Evolutionary conservation across 2,888 invertebrate genomes (phyloP), one percentile per base, ranked within the genome.

Genomic region (Encarsia formosa): DNA sequence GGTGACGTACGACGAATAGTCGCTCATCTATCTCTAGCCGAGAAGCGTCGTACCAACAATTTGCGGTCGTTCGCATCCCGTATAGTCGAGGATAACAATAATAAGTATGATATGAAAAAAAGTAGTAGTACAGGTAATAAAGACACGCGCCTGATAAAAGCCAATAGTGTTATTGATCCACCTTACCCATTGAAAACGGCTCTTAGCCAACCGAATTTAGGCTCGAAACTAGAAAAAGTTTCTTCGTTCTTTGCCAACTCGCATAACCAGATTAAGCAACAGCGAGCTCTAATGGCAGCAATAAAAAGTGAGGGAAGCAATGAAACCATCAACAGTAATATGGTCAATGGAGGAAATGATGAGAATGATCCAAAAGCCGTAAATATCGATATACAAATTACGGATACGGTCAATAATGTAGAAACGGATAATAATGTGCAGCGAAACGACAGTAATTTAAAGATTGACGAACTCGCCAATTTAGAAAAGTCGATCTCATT

Each of bases 1-100:
- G 76, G 80, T 1, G 90, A 91, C 54, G 82, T 91, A 4, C 81
- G 87, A 44, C 79, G 87, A 58, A 85, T 91, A 38, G 77, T 89
- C 1, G 82, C 86, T 23, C 86, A 83, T 71, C 65, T 84, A 38
- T 73, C 76, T 31, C 66, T 78, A 23, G 73, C 75, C 0, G 79
- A 80, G 56, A 72, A 75, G 39, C 69, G 77, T 5, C 73, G 75
- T 40, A 74, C 59, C 42, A 71, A 72, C 32, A 60, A 60, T 40
- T 54, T 53, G 8, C 65, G 65, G 35, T 63, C 67, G 1, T 76
- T 74, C 48, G 79, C 80, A 0, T 56, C 79, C 1, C 79, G 78
- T 59, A 73, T 77, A 0, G 59, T 79, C n/a, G 81, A 81, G 42
- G 81, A 81, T 44, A 78, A 76, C 51, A 63, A 63, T 35, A 65